Evolutionary conservation across 92 coral and sea anemone genomes (phyloP).

Genomic region (Siderastrea siderea): DNA sequence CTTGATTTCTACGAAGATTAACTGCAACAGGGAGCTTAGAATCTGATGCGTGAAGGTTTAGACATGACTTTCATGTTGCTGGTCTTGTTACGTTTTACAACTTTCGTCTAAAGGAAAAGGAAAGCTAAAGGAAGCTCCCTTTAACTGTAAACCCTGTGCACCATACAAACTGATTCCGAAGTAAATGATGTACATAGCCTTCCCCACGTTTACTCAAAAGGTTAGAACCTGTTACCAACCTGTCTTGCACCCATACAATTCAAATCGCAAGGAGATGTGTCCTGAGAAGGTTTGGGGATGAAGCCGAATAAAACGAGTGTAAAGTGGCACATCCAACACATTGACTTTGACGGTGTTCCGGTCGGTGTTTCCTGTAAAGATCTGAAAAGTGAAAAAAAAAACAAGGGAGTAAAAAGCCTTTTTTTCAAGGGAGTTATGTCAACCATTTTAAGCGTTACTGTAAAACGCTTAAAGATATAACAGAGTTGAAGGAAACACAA

Average conservation of each 20-base stretch:
- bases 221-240: constrained; percentile 25
- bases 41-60: no score
- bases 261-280: constrained; percentile 68
- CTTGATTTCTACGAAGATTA: no score
- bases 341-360: constrained; percentile 52
- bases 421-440: not conserved
- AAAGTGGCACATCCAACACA: constrained; percentile 52
- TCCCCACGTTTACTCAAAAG: not conserved
- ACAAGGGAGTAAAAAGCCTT: not conserved
- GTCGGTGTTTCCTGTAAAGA: constrained; percentile 60
- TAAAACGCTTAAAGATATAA: no score
- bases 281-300: constrained; percentile 47
- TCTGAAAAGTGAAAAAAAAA: constrained; percentile 8
- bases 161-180: no score
- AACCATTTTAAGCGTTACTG: no score
- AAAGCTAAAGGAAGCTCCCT: no score
- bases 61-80: no score
- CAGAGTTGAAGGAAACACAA: no score
- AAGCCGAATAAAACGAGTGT: constrained; percentile 64
- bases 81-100: no score
- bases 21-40: no score
- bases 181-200: not conserved
- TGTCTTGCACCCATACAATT: constrained; percentile 68
- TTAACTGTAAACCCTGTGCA: no score
- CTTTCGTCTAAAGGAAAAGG: no score